A percentile compares a stretch with the other conserved stretches of the same genome.
Evolutionary conservation across 1,140 invertebrate species (phyloP).

Genomic region (Aplysia californica): DNA sequence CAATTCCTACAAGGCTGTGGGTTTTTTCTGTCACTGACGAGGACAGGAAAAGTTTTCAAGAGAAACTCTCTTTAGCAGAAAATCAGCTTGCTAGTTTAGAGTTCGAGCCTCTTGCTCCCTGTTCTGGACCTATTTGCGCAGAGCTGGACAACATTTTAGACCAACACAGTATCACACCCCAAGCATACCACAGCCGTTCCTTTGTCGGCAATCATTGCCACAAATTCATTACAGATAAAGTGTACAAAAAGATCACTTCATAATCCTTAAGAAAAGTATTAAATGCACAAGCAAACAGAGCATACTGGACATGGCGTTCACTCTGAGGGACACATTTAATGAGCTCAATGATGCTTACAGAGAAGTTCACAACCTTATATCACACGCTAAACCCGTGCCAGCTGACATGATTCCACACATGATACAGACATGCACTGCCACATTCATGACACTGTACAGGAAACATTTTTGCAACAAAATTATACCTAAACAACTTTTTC

Average conservation of each 20-base stretch:
- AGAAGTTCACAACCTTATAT: background rate
- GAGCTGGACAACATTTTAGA: background rate
- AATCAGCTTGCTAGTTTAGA: background rate
- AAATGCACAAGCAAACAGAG: background rate
- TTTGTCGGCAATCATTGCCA: slow-evolving; percentile 21
- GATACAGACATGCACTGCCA: background rate
- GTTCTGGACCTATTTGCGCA: background rate
- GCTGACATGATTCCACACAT: background rate
- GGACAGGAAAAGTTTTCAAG: too few relatives aligned
- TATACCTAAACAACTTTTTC: background rate
- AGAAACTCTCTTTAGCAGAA: background rate
- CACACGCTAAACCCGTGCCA: background rate
- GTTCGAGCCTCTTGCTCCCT: background rate
- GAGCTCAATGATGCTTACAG: background rate
- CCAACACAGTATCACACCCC: background rate
- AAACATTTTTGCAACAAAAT: background rate
- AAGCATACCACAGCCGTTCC: slow-evolving; percentile 10
- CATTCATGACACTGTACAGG: background rate
- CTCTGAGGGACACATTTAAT: background rate
- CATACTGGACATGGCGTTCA: background rate
- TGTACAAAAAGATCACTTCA: background rate
- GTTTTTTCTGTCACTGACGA: background rate
- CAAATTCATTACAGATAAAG: background rate
- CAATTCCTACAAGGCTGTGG: background rate
- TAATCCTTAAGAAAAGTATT: background rate